Conservation (phyloP, 1,140 invertebrate genomes). For the Penaeus chinensis region DNA sequence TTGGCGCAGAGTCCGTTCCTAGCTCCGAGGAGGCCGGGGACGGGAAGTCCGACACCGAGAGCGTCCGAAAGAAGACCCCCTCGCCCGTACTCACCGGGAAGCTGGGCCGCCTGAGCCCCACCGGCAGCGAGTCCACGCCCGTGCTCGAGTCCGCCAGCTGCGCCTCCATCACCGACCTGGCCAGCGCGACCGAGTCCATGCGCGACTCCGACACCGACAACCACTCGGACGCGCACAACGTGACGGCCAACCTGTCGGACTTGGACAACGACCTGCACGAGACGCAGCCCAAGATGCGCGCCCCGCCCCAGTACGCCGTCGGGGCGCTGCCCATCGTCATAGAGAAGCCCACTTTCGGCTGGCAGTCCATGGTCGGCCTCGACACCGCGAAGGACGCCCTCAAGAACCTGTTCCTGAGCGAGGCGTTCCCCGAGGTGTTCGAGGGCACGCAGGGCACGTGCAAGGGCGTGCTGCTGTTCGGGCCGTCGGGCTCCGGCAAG, state of each 20-base stretch:
- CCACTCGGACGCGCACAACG: slow-evolving; percentile 60
- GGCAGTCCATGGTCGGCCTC: slow-evolving; percentile 60
- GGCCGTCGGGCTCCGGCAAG: slow-evolving; percentile 62
- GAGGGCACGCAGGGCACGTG: slow-evolving; percentile 62
- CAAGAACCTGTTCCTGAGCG: slow-evolving; percentile 58
- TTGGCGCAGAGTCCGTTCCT: slow-evolving; percentile 54
- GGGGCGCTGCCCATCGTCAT: slow-evolving; percentile 59
- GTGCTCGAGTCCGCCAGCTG: slow-evolving; percentile 59
- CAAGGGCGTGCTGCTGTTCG: slow-evolving; percentile 60
- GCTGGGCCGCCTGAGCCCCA: slow-evolving; percentile 57
- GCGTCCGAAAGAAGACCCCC: slow-evolving; percentile 62
- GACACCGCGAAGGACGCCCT: slow-evolving; percentile 63
- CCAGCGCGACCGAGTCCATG: slow-evolving; percentile 63
- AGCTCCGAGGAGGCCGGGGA: slow-evolving; percentile 56
- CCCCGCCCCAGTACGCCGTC: slow-evolving; percentile 46
- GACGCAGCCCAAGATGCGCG: slow-evolving; percentile 34
- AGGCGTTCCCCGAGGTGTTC: slow-evolving; percentile 61
- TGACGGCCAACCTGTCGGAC: slow-evolving; percentile 56
- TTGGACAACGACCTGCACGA: slow-evolving; percentile 58
- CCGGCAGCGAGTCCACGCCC: slow-evolving; percentile 54
- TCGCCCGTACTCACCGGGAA: slow-evolving; percentile 53
- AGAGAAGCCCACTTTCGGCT: slow-evolving; percentile 61
- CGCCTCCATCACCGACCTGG: slow-evolving; percentile 61
- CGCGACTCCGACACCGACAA: slow-evolving; percentile 64
- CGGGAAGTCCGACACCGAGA: slow-evolving; percentile 63